phyloP scores from a whole-genome alignment of 2,888 invertebrate genomes.

The Yponomeuta evonymella region DNA sequence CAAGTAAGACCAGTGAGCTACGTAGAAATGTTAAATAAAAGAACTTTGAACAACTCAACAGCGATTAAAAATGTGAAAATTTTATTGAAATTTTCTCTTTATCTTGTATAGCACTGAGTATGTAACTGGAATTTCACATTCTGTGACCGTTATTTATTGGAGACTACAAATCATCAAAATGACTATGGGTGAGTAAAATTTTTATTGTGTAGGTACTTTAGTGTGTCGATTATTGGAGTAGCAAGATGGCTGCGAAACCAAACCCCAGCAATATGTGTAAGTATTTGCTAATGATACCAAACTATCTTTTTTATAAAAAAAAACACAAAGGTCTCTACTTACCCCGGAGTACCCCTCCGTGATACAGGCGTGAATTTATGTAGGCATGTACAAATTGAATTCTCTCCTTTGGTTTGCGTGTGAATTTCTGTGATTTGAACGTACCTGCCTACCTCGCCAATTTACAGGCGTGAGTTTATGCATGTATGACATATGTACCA shows the following conservation, averaged over 20 bases:
- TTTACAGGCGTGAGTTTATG: too few relatives aligned
- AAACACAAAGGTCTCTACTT: too few relatives aligned
- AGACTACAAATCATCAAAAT: conserved; percentile 27
- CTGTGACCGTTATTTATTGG: not conserved
- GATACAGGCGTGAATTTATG: too few relatives aligned
- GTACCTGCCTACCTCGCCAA: too few relatives aligned
- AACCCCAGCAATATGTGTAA: not conserved
- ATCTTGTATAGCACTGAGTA: conserved; percentile 20
- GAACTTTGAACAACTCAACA: not conserved
- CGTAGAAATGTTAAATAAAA: not conserved
- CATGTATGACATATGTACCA: too few relatives aligned
- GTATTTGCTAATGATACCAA: not conserved
- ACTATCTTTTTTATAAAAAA: too few relatives aligned
- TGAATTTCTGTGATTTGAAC: too few relatives aligned
- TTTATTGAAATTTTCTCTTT: conserved; percentile 45
- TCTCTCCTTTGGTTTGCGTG: too few relatives aligned
- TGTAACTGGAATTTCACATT: not conserved
- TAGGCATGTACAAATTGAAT: too few relatives aligned
- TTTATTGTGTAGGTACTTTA: not conserved
- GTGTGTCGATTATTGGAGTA: not conserved
- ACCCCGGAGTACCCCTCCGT: too few relatives aligned
- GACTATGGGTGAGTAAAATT: conserved; percentile 54
- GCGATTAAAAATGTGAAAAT: conserved; percentile 41
- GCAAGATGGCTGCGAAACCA: not conserved
- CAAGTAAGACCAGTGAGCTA: not conserved